These are phyloP conservation scores for Zingel zingel DNA, from an alignment of 2,113 vertebrate genomes.

Conservation along the genomic window DNA sequence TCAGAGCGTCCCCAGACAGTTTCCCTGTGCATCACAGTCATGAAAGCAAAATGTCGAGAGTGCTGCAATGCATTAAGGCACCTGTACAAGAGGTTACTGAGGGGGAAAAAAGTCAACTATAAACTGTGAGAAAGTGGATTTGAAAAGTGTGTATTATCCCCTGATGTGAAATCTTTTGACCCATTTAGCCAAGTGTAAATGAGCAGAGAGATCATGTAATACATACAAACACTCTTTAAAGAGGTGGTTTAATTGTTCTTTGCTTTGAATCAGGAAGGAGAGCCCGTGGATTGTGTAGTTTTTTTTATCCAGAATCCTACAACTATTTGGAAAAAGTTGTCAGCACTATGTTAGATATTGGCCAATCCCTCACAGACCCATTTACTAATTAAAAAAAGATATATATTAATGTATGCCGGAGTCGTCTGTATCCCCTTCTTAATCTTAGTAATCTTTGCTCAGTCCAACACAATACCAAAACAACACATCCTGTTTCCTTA, in stretches of 20 bases:
- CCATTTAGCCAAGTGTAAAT: background rate
- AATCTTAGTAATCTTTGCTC: background rate
- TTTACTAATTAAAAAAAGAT: background rate
- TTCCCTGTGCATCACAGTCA: slow-evolving; percentile 6
- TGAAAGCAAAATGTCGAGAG: slow-evolving; percentile 31
- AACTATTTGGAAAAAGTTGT: background rate
- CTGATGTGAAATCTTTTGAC: slow-evolving; percentile 19
- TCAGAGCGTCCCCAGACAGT: slow-evolving; percentile 18
- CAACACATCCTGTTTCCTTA: background rate
- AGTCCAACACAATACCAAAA: background rate
- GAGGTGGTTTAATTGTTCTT: background rate
- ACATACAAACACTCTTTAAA: background rate
- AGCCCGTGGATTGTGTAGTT: background rate
- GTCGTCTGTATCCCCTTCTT: background rate
- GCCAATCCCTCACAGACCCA: background rate
- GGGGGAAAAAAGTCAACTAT: background rate
- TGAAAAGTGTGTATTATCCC: slow-evolving; percentile 15
- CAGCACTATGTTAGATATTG: background rate
- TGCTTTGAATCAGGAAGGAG: background rate
- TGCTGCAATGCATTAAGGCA: slow-evolving; percentile 27
- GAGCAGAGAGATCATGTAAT: background rate
- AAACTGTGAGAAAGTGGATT: slow-evolving; percentile 20
- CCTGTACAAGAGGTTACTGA: background rate
- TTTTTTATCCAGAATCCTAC: background rate
- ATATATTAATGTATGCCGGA: background rate